phyloP scores from a whole-genome alignment of 2,888 invertebrate species.

The Dolichomitus sp. region DNA sequence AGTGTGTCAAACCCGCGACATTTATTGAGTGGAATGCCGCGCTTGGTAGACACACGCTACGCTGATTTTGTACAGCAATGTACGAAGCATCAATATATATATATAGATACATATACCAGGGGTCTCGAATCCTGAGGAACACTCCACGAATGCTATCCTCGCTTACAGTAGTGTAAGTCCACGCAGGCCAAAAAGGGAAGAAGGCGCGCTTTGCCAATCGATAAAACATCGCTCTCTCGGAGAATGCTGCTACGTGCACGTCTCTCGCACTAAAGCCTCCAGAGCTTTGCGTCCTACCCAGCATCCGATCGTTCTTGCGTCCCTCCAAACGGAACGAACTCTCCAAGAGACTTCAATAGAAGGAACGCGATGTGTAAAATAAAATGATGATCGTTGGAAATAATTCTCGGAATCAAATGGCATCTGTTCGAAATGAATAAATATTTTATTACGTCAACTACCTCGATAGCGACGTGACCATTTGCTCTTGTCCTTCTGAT shows the following conservation, averaged over 20 bases:
- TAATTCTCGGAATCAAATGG: too few relatives aligned
- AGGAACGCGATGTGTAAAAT: neutral
- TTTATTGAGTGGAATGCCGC: slow-evolving; percentile 80
- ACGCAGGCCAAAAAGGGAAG: slow-evolving; percentile 52
- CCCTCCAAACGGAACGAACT: slow-evolving; percentile 12
- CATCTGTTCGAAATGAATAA: too few relatives aligned
- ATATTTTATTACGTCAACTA: too few relatives aligned
- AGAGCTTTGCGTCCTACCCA: slow-evolving; percentile 16
- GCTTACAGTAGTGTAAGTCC: slow-evolving; percentile 16
- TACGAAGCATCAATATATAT: slow-evolving; percentile 7
- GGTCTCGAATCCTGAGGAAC: slow-evolving; percentile 26
- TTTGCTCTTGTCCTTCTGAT: too few relatives aligned
- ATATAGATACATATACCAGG: neutral
- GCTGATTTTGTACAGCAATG: slow-evolving; percentile 75
- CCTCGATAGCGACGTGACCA: neutral
- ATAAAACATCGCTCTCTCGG: slow-evolving; percentile 73
- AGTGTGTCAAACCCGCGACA: slow-evolving; percentile 79
- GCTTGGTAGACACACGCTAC: slow-evolving; percentile 57
- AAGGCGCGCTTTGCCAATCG: slow-evolving; percentile 76
- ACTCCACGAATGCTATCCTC: slow-evolving; percentile 22
- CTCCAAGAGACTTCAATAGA: slow-evolving; percentile 23
- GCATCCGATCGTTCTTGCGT: slow-evolving; percentile 28
- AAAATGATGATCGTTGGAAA: too few relatives aligned
- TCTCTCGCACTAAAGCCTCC: slow-evolving; percentile 65
- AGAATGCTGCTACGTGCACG: slow-evolving; percentile 49